Evolutionary conservation across 2,113 vertebrate genomes (phyloP), one percentile per base, ranked within the genome.

Genomic region (Phrynosoma blainvillii): DNA sequence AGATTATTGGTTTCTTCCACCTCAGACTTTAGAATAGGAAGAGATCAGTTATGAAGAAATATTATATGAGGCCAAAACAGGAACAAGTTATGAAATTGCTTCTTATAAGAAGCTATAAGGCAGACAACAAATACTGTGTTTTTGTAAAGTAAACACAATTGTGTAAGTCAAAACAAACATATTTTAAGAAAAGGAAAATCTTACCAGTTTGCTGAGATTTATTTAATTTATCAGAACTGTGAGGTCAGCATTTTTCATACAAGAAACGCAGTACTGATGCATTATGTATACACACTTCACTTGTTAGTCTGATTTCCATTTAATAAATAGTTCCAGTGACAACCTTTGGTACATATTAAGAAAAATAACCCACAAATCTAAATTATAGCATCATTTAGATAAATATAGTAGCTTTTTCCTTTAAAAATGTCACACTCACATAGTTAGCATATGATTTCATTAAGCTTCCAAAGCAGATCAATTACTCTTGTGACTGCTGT

Each of bases 381-480:
- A 90, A 25, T 7, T 4, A 75, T 4, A 68, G n/a, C 76, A 84
- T 54, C 1, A 40, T 79, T 79, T 89, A 66, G 5, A 80, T 32
- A 89, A 3, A 52, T 54, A 73, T 52, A 75, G 27, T 73, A 56
- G 2, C 0, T 9, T 70, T 82, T 52, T 71, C 78, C 23, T 47
- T 4, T 1, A 1, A 2, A 90, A 90, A 82, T 52, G 84, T 18
- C 11, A 80, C 0, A 77, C n/a, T 78, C 10, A 59, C 18, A 30
- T 47, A 54, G 47, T 42, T 79, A 70, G 77, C 13, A 83, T 84
- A 78, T 71, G 0, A 52, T 76, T 1, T 82, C 52, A 47, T 91
- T 89, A 87, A 91, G 85, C 90, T 84, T 73, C 2, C 56, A 32
- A 88, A 89, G 11, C 5, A 86, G 62, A 83, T 32, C 79, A 83